These are phyloP conservation scores for Amphimallon solstitiale DNA, from an alignment of 2,888 invertebrate genomes.

Conservation along the genomic window DNA sequence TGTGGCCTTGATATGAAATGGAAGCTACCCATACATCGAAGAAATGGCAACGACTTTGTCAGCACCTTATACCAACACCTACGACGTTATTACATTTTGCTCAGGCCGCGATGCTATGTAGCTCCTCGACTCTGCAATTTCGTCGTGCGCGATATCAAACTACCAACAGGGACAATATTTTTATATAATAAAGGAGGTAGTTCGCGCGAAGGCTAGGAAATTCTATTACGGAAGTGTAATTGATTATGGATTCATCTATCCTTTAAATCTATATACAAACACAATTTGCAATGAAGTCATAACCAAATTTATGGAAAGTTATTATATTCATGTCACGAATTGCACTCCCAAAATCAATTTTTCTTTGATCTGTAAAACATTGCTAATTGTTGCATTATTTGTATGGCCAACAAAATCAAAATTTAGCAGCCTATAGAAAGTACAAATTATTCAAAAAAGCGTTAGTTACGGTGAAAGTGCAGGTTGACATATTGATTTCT, in stretches of 20 bases:
- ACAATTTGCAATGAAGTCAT: no score
- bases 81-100: conserved; percentile 23
- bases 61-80: conserved; percentile 32
- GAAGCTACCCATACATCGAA: conserved; percentile 1
- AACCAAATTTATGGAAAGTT: no score
- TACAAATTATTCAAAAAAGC: no score
- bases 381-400: no score
- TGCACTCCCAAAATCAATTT: no score
- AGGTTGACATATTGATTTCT: no score
- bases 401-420: no score
- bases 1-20: conserved; percentile 31
- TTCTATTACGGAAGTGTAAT: conserved; percentile 11
- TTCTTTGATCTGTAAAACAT: no score
- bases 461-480: no score
- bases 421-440: no score
- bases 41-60: conserved; percentile 15
- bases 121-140: conserved; percentile 1
- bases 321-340: no score
- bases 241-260: conserved; percentile 2
- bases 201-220: not conserved
- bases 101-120: not conserved
- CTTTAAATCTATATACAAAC: no score
- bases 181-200: conserved; percentile 12
- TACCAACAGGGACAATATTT: conserved; percentile 19
- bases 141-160: conserved; percentile 3